Conservation (phyloP, 2,113 vertebrate genomes). For the Capricornis sumatraensis region DNA sequence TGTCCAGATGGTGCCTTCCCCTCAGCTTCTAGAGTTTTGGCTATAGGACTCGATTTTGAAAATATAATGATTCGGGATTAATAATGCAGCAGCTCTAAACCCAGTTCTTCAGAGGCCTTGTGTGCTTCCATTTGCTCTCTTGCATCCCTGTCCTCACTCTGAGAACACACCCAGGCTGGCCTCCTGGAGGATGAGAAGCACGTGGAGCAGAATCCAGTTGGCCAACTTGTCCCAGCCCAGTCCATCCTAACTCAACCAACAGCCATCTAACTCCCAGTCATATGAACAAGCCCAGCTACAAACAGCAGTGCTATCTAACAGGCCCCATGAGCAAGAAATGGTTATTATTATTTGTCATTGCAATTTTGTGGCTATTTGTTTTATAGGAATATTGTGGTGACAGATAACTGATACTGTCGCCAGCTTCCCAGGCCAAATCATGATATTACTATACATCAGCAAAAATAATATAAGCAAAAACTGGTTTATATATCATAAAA, state of each 20-base stretch:
- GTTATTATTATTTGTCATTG: not conserved
- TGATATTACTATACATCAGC: not conserved
- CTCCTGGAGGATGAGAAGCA: not conserved
- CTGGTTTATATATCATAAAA: not conserved
- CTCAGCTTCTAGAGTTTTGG: not conserved
- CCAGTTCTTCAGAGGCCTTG: not conserved
- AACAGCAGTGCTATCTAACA: not conserved
- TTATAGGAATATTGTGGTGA: not conserved
- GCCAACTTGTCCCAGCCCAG: not conserved
- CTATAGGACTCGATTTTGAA: not conserved
- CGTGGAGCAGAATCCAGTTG: not conserved
- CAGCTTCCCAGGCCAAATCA: not conserved
- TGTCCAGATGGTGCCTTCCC: not conserved
- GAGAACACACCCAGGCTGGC: not conserved
- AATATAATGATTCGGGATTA: not conserved
- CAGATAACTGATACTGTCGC: not conserved
- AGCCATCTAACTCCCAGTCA: not conserved
- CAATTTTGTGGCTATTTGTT: not conserved
- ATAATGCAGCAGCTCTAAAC: not conserved
- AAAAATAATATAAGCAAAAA: not conserved
- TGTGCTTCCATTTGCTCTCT: not conserved
- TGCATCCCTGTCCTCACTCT: not conserved
- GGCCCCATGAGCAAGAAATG: not conserved
- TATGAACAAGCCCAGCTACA: not conserved
- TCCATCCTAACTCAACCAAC: not conserved